A percentile compares a stretch with the other conserved stretches of the same genome.
Evolutionary conservation across 2,888 invertebrate species (phyloP).

Genomic region (Drosophila austrosaltans): DNA sequence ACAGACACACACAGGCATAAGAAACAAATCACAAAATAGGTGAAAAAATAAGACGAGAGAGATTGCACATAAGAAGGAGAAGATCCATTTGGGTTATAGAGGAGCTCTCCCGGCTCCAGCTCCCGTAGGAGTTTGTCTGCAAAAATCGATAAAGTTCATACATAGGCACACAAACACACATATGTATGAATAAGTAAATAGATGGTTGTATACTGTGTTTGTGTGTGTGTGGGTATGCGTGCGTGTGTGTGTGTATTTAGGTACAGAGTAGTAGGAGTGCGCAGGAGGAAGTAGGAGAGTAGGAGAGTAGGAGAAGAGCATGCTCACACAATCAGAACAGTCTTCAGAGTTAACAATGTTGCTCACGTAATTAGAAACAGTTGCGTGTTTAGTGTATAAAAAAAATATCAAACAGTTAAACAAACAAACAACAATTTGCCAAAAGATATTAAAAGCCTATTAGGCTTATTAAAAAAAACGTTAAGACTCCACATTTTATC

Average conservation of each 20-base stretch:
- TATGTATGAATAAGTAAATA: conserved; percentile 32
- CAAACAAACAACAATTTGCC: neutral
- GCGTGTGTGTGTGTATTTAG: conserved; percentile 35
- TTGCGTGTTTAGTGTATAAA: neutral
- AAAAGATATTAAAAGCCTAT: neutral
- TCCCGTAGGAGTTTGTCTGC: conserved; percentile 58
- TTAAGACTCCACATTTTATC: neutral
- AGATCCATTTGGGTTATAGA: conserved; percentile 22
- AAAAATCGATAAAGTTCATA: conserved; percentile 69
- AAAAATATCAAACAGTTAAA: neutral
- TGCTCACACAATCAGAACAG: conserved; percentile 23
- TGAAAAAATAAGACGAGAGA: conserved; percentile 19
- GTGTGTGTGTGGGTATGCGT: conserved; percentile 26
- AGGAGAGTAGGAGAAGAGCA: conserved; percentile 29
- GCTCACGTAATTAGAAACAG: conserved; percentile 49
- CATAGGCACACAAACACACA: conserved; percentile 47
- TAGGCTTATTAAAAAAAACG: neutral
- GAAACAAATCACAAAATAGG: conserved; percentile 27
- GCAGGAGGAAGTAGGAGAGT: conserved; percentile 49
- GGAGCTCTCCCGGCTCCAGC: conserved; percentile 23
- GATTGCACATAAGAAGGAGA: conserved; percentile 18
- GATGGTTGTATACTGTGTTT: conserved; percentile 8
- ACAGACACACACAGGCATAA: conserved; percentile 32
- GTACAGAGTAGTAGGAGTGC: conserved; percentile 29
- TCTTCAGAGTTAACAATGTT: conserved; percentile 49